These are phyloP conservation scores for Leptopilina drosophilae DNA, from an alignment of 2,888 invertebrate genomes.

Conservation along the genomic window DNA sequence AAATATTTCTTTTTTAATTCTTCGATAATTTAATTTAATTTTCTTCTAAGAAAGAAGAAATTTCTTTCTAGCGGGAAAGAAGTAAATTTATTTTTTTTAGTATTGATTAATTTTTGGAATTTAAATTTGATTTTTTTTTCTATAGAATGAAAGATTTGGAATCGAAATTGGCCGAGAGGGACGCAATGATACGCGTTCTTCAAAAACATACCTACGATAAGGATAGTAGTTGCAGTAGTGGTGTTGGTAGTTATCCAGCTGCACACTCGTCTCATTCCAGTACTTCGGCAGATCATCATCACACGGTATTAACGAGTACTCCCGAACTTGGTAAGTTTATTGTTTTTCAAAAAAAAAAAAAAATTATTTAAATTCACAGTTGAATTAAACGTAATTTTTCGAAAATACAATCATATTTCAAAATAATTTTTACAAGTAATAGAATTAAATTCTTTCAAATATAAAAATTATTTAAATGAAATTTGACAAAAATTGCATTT, in stretches of 20 bases:
- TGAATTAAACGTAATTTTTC: too few species aligned
- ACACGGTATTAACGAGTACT: constrained; percentile 70
- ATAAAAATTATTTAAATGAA: too few species aligned
- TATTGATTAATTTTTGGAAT: not conserved
- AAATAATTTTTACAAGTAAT: too few species aligned
- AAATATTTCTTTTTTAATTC: too few species aligned
- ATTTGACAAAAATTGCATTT: too few species aligned
- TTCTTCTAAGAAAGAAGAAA: too few species aligned
- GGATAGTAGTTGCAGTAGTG: constrained; percentile 79
- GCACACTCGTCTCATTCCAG: constrained; percentile 75
- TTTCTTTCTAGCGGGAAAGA: too few species aligned
- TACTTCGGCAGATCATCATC: constrained; percentile 73
- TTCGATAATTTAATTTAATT: too few species aligned
- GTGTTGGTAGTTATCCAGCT: constrained; percentile 79
- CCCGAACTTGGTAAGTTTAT: constrained; percentile 70
- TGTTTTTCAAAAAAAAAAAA: constrained; percentile 8
- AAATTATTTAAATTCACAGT: not conserved
- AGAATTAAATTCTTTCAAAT: too few species aligned
- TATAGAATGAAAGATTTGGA: constrained; percentile 89
- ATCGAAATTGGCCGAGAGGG: constrained; percentile 91
- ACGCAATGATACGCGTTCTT: constrained; percentile 93
- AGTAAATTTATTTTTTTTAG: not conserved
- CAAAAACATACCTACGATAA: constrained; percentile 89
- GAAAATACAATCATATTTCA: too few species aligned
- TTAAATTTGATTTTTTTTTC: constrained; percentile 40